Evolutionary conservation across 1,140 invertebrate species (phyloP), one percentile per base, ranked within the genome.

Genomic region (Laupala kohalensis): DNA sequence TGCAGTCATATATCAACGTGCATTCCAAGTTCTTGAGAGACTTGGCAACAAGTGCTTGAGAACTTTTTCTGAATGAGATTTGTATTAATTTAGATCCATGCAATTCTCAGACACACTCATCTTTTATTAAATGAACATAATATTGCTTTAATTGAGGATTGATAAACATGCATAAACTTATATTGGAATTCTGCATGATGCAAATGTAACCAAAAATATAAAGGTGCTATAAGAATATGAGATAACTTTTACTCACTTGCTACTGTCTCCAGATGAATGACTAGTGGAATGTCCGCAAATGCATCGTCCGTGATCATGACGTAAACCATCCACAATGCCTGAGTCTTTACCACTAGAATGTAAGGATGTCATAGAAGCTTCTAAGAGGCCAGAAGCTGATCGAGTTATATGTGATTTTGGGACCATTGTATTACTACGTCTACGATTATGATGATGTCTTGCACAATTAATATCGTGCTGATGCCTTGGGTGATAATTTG

Each of bases 281-380:
- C 84, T 84, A 67, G 85, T 86, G 76, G 88, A 87, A 76, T 89
- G 85, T 75, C 88, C 84, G 80, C 89, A 87, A 74, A 87, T 84
- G 79, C 89, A 88, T 76, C 86, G 78, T 76, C 76, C 74, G 19
- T 76, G 81, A 76, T 88, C 82, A 53, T 53, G 37, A 53, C 37
- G 37, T 53, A 53, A 53, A 13, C 37, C 37, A 53, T 53, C 37
- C 64, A 86, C 87, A 74, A 92, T 90, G 37, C 90, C 91, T 6
- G 90, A 92, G 81, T 92, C 90, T 78, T 90, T 87, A 23, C 89
- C 89, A 76, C 89, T 91, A 72, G 91, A 92, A 82, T 91, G 89
- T 73, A 92, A 82, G 71, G 89, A 91, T 73, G 89, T 88, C 78
- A 89, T 67, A 69, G 70, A 71, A 15, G 70, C 70, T 69, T 67